Base-by-base conservation (phyloP, 1,140 invertebrate genomes). In the Leptinotarsa undecemlineata region DNA sequence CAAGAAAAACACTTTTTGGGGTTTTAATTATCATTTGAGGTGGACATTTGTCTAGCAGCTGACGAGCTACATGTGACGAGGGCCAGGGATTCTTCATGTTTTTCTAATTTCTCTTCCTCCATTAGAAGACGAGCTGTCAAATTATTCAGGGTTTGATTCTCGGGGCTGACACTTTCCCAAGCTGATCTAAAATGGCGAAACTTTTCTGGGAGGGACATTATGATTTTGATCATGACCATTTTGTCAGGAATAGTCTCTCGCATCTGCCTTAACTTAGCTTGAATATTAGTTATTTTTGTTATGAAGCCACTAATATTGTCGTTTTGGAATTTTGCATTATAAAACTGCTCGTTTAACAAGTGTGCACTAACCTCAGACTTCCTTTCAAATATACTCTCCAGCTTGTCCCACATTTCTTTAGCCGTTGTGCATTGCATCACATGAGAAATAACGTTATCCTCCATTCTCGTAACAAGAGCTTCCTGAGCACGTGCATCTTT, bases 61-160 rank as follows among this genome's bases (percentile, higher is more conserved):
- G 33, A 19, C 26, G 26, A 33, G 26, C 26, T 33, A 33, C 26
- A 33, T 33, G 6, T 33, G 26, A 33, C 72, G 26, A 73, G 42
- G 5, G 68, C 66, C 1, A 15, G n/a, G n/a, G 23, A 33, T 23
- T 66, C 74, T n/a, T 48, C 67, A 48, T 78, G 78, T 63, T 73
- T 73, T 69, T 80, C 80, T 11, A 81, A 51, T 75, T 77, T 74
- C 51, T 84, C 79, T 76, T 85, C 82, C 74, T 85, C 82, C 17
- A 81, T 72, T 23, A 84, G 26, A 33, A 85, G 71, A 15, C 85
- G 74, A 0, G 84, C 77, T 1, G 74, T 78, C 51, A 85, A 63
- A 61, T 83, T 80, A 2, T 81, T 80, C 26, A 80, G 73, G 0
- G 81, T 84, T 76, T 83, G 81, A 17, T 81, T 81, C 1, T 79